Base-by-base conservation (phyloP, 1,140 invertebrate species). In the Caenorhabditis inopinata region DNA sequence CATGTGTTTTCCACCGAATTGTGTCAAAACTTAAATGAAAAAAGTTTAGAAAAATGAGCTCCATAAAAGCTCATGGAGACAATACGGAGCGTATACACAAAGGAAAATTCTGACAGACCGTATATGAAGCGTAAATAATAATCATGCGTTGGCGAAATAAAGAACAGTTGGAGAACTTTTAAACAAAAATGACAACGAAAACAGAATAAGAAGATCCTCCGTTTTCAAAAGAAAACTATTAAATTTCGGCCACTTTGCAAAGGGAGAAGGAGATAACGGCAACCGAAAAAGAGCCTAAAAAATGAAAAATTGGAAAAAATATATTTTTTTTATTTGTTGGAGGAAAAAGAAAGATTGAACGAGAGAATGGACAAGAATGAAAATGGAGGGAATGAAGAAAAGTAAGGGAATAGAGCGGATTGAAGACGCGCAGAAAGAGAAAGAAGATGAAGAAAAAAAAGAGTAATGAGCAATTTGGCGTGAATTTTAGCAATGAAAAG, bases 191-290 rank as follows among this genome's bases (percentile, higher is more conserved):
- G 9, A 27, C 29, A 29, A 32, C 9, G 32, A 42, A 68, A 38
- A 38, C 21, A 38, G 58, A 68, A 38, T 14, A 42, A 42, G 38
- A 5, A 42, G 38, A 42, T 5, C 14, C 38, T n/a, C 38, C 14
- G n/a, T 68, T 68, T 68, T 68, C 2, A 68, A 68, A 68, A 25
- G 35, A 12, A 68, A 68, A 68, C 38, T 68, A 68, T 68, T 68
- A 38, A 68, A 68, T 68, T 68, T 68, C 58, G 58, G 58, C 58
- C 58, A 68, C 58, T 68, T 68, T 68, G 58, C 38, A 42, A 7
- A 42, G 38, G 38, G 14, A 42, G 38, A 42, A 68, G 32, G 38
- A 68, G 12, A 68, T 21, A 18, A 68, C n/a, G 38, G 25, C 14
- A 29, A 11, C 2, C 35, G 58, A 11, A 68, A 68, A 68, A 42